Evolutionary conservation across 2,797 vertebrate species (phyloP).

Genomic region (Enoplosus armatus): DNA sequence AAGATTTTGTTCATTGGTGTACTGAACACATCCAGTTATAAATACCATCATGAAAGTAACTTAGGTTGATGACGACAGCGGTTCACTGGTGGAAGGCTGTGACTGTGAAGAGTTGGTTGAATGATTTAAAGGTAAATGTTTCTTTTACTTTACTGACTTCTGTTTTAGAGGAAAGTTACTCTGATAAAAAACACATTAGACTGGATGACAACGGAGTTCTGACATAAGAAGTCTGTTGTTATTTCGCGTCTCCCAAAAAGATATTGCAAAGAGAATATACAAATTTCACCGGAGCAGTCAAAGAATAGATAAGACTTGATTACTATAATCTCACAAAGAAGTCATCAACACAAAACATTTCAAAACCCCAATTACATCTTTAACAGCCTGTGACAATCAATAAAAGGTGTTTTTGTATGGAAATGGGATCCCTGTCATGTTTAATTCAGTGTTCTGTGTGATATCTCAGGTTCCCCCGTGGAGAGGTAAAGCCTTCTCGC

Average conservation of each 20-base stretch:
- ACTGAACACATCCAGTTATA: neutral
- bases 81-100: neutral
- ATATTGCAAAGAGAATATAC: neutral
- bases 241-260: neutral
- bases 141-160: neutral
- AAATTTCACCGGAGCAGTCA: neutral
- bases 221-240: neutral
- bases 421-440: constrained; percentile 10
- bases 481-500: constrained; percentile 2
- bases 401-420: constrained; percentile 10
- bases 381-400: neutral
- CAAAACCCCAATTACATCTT: constrained; percentile 3
- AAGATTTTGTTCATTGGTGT: neutral
- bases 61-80: neutral
- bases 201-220: no score
- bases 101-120: neutral
- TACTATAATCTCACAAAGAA: neutral
- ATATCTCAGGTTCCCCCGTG: constrained; percentile 15
- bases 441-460: constrained; percentile 28
- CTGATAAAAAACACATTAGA: no score
- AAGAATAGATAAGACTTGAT: neutral
- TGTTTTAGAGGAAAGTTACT: neutral
- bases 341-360: constrained; percentile 5
- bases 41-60: neutral
- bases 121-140: neutral